Base-by-base conservation (phyloP, 2,888 invertebrate genomes). In the Halictus ligatus region DNA sequence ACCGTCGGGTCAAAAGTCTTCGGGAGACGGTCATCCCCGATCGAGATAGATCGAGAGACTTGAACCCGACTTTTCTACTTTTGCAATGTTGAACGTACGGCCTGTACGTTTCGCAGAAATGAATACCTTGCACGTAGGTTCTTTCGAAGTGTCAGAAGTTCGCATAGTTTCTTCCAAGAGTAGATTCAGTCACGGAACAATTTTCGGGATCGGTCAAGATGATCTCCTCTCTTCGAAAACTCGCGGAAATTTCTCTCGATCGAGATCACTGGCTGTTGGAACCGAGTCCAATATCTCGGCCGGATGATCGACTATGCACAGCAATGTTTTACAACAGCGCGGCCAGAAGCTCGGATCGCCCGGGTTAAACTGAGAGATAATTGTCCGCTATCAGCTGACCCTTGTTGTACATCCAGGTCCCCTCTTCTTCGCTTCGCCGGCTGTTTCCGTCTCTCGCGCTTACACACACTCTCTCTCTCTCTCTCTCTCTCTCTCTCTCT, bases 371-470 rank as follows among this genome's bases (percentile, higher is more conserved):
- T 91, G 91, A 85, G 89, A 91, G 91, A 92, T 92, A 91, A 91
- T 90, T 91, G 90, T 87, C 84, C 85, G 90, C 87, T 92, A 92
- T 92, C 92, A 90, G 91, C 90, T 92, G 92, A 91, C 91, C 92
- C 92, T 90, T 91, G 88, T 89, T 89, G 90, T 89, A 77, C 83
- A 73, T 87, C 80, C 87, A 80, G 80, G 73, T 29, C 50, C 79
- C 83, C 86, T 77, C 72, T 35, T 10, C 67, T 67, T 35, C 67
- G 60, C 60, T 15, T 69, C 75, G 35, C 13, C 72, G 79, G 48
- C 40, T 40, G 15, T 64, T 60, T 54, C 69, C 15, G 60, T 43
- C 6, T 21, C 48, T 35, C 50, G 4, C 25, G 29, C 18, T 21
- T 35, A 35, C 58, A 15, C 29, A 1, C 18, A 40, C 67, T 50